phyloP scores from a whole-genome alignment of 2,888 invertebrate genomes.

The Eueremaeus valkanovi region DNA sequence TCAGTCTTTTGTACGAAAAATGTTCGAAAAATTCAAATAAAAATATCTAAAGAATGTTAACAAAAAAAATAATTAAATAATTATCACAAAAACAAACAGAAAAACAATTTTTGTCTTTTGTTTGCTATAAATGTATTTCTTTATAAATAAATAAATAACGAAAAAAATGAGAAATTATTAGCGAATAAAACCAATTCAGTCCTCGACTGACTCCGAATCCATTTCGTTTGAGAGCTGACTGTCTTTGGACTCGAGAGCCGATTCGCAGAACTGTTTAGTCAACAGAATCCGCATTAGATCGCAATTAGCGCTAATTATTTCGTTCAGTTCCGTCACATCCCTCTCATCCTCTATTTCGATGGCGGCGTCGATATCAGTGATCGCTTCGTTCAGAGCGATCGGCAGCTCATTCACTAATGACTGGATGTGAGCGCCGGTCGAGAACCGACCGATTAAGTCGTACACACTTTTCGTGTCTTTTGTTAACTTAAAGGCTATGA shows the following conservation, averaged over 20 bases:
- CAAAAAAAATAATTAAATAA: too few species aligned
- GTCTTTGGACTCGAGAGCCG: neutral
- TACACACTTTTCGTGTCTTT: neutral
- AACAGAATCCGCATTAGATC: neutral
- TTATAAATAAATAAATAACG: too few species aligned
- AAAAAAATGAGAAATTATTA: too few species aligned
- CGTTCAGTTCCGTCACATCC: neutral
- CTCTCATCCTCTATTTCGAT: constrained; percentile 18
- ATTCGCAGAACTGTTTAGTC: neutral
- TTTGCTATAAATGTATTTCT: too few species aligned
- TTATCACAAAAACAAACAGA: too few species aligned
- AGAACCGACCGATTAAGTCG: neutral
- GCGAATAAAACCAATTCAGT: too few species aligned
- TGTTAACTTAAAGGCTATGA: neutral
- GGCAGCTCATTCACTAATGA: neutral
- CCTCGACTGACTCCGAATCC: too few species aligned
- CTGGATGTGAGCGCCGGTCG: neutral
- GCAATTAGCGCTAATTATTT: neutral
- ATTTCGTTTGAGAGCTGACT: neutral
- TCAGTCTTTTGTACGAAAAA: too few species aligned
- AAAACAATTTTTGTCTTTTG: too few species aligned
- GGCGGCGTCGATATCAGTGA: constrained; percentile 10
- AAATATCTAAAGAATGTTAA: too few species aligned
- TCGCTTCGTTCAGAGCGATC: neutral
- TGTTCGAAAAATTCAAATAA: neutral